Conservation (phyloP, 2,888 invertebrate species). For the Tenthredo amoena region DNA sequence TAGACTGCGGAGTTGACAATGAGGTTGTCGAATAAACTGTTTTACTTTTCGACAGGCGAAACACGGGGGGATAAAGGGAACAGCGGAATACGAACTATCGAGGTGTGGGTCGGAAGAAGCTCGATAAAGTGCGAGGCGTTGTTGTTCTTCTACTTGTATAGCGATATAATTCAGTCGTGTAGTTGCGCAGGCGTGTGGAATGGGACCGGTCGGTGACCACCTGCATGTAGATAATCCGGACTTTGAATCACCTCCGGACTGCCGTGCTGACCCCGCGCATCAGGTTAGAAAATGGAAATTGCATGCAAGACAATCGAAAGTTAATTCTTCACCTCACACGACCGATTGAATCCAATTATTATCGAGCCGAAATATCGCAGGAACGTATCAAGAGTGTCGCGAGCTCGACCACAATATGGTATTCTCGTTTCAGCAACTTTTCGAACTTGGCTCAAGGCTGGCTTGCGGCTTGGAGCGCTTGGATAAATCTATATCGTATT, state of each 20-base stretch:
- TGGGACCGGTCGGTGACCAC: slow-evolving; percentile 41
- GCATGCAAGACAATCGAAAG: slow-evolving; percentile 29
- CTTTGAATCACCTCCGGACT: slow-evolving; percentile 12
- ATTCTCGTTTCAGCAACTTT: slow-evolving; percentile 21
- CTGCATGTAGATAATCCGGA: slow-evolving; percentile 30
- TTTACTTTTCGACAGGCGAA: background rate
- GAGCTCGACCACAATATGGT: slow-evolving; percentile 37
- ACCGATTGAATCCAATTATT: slow-evolving; percentile 32
- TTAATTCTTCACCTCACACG: slow-evolving; percentile 28
- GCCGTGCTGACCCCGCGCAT: slow-evolving; percentile 5
- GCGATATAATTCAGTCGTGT: slow-evolving; percentile 8
- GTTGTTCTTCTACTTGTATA: background rate
- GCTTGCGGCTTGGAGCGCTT: slow-evolving; percentile 6
- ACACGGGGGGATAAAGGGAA: background rate
- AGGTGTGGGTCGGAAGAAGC: background rate
- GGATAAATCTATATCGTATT: slow-evolving; percentile 23
- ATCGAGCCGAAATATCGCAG: slow-evolving; percentile 6
- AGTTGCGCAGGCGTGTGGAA: slow-evolving; percentile 25
- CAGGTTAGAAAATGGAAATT: slow-evolving; percentile 24
- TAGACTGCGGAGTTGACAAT: background rate
- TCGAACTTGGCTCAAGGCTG: slow-evolving; percentile 25
- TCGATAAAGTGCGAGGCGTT: slow-evolving; percentile 1
- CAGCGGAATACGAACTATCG: background rate
- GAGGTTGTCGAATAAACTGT: background rate
- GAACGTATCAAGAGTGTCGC: slow-evolving; percentile 24